Base-by-base conservation (phyloP, 1,140 invertebrate species). In the Thrips palmi region DNA sequence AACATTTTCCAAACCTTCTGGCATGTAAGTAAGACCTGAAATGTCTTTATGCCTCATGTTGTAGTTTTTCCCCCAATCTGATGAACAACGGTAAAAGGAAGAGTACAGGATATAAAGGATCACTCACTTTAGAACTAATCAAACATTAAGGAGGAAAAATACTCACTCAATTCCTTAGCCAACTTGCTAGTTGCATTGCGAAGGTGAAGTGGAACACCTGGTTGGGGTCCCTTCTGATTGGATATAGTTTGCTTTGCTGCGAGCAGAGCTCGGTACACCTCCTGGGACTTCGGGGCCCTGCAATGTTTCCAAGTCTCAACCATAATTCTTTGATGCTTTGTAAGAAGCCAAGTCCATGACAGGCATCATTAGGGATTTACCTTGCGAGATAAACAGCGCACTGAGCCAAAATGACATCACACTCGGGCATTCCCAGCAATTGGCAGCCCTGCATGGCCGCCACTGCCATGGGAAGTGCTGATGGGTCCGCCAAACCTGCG, bases 401-500 rank as follows among this genome's bases (percentile, higher is more conserved):
- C 50, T 86, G 78, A 3, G 76, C 75, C 10, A 88, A 54, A 20
- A 79, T 52, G 10, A 83, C 72, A 54, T 81, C 73, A 53, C 76
- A 74, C 48, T 86, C 81, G 0, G 81, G 81, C 74, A 77, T 77
- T 12, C 82, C 82, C 17, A 88, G 62, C 40, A 79, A 64, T 57
- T 86, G 77, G 49, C 79, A 83, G 2, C 71, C 77, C 41, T 84
- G 74, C 59, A 78, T 68, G 10, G 78, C 73, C 6, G 75, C 62
- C 1, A 82, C 68, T 2, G 80, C 77, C 40, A 55, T 57, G 46
- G 66, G 57, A 29, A 66, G 45, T 29, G 71, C 70, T 42, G 57
- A 56, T 11, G 70, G 64, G 53, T 74, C 70, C 29, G 60, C 68
- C 28, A 65, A 47, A 7, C 64, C 64, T 52, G 27, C 11, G 39